Conservation (phyloP, 2,888 invertebrate genomes). For the Agonum fuliginosum region DNA sequence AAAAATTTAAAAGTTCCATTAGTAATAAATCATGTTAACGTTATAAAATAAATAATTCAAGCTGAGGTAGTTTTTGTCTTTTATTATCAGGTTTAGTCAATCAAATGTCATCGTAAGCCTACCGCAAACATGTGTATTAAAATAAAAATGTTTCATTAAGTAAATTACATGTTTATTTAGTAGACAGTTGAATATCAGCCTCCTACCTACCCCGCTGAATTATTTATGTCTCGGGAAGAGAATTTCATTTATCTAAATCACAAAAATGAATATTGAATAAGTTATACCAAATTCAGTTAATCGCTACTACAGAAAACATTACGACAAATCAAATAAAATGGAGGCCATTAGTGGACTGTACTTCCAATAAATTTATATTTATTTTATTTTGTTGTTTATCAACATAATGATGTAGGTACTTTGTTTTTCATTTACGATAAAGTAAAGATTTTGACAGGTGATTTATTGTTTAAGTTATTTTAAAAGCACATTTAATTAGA, state of each 20-base stretch:
- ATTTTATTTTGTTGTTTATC: too few relatives aligned
- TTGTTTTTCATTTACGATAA: too few relatives aligned
- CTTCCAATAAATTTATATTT: conserved; percentile 20
- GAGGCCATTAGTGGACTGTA: background rate
- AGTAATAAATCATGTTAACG: conserved; percentile 40
- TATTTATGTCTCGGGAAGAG: conserved; percentile 36
- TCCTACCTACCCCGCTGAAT: conserved; percentile 34
- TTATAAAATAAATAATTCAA: conserved; percentile 30
- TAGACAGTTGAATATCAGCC: conserved; percentile 20
- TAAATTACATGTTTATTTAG: conserved; percentile 61
- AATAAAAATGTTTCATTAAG: conserved; percentile 60
- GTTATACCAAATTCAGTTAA: conserved; percentile 35
- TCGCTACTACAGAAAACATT: conserved; percentile 39
- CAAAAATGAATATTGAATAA: conserved; percentile 54
- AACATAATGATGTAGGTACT: too few relatives aligned
- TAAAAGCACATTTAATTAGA: too few relatives aligned
- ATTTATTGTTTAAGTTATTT: too few relatives aligned
- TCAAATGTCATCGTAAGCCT: conserved; percentile 30
- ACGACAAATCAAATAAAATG: conserved; percentile 39
- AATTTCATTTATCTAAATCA: conserved; percentile 57
- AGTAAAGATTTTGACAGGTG: too few relatives aligned
- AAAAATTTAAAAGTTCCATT: conserved; percentile 2
- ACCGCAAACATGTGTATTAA: conserved; percentile 42
- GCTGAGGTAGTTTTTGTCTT: conserved; percentile 17
- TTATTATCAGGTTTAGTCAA: conserved; percentile 17